Evolutionary conservation across 2,888 invertebrate species (phyloP).

Genomic region (Epistrophella euchroma): DNA sequence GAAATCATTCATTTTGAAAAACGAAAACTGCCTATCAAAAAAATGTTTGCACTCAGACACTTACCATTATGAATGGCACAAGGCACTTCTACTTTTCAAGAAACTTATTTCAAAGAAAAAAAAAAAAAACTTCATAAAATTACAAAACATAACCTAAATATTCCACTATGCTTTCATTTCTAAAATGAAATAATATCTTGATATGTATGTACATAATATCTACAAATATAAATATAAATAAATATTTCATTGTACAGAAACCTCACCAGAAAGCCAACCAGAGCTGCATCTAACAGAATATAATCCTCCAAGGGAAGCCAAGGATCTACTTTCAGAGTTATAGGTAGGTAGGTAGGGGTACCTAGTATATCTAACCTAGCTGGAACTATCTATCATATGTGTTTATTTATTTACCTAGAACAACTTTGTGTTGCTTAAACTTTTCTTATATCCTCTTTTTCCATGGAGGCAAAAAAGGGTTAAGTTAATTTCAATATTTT

Average conservation of each 20-base stretch:
- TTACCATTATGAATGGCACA: not conserved
- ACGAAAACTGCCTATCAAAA: too few relatives aligned
- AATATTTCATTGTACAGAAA: constrained; percentile 25
- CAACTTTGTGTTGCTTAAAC: constrained; percentile 25
- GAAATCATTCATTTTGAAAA: too few relatives aligned
- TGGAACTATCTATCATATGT: too few relatives aligned
- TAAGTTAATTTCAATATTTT: constrained; percentile 72
- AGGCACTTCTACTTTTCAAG: not conserved
- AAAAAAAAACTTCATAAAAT: not conserved
- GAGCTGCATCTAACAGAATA: constrained; percentile 44
- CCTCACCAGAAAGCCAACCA: constrained; percentile 51
- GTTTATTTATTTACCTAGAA: constrained; percentile 6
- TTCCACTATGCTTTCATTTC: constrained; percentile 42
- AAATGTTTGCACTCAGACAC: not conserved
- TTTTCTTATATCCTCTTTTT: constrained; percentile 50
- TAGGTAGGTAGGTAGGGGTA: too few relatives aligned
- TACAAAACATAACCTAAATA: constrained; percentile 35
- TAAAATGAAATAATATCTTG: constrained; percentile 32
- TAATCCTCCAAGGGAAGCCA: constrained; percentile 42
- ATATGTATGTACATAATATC: constrained; percentile 2
- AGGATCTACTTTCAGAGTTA: constrained; percentile 36
- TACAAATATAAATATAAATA: not conserved
- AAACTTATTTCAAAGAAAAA: not conserved
- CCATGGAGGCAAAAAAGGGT: constrained; percentile 6
- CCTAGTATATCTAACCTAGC: too few relatives aligned